Conservation (phyloP, 2,888 invertebrate species). For the Tipula helvola region DNA sequence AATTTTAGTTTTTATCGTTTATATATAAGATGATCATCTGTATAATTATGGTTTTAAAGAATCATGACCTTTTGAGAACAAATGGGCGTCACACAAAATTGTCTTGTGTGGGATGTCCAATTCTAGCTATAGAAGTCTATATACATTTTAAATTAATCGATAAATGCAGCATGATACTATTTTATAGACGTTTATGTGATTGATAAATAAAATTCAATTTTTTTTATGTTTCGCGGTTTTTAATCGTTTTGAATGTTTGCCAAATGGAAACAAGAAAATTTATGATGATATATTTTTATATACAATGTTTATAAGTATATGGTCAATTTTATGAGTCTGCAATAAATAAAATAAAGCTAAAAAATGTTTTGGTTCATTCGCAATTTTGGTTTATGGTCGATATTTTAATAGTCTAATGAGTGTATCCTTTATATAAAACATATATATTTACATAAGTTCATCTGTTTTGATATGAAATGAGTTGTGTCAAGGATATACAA, state of each 20-base stretch:
- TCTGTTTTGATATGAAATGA: not conserved
- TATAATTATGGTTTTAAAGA: not conserved
- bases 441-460: not conserved
- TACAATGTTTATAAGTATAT: not conserved
- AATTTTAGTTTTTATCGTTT: not conserved
- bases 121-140: not conserved
- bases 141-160: not conserved
- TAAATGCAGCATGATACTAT: not conserved
- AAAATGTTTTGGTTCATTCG: not conserved
- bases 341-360: not conserved
- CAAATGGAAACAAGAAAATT: not conserved
- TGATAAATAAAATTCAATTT: not conserved
- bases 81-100: not conserved
- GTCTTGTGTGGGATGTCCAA: not conserved
- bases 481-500: not conserved
- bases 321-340: not conserved
- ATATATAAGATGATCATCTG: not conserved
- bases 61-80: not conserved
- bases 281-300: not conserved
- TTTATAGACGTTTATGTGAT: not conserved
- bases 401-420: not conserved
- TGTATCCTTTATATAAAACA: not conserved
- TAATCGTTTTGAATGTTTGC: not conserved
- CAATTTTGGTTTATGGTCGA: not conserved
- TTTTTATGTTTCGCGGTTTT: not conserved